Evolutionary conservation across 2,113 vertebrate genomes (phyloP).

Genomic region (Notiomystis cincta): DNA sequence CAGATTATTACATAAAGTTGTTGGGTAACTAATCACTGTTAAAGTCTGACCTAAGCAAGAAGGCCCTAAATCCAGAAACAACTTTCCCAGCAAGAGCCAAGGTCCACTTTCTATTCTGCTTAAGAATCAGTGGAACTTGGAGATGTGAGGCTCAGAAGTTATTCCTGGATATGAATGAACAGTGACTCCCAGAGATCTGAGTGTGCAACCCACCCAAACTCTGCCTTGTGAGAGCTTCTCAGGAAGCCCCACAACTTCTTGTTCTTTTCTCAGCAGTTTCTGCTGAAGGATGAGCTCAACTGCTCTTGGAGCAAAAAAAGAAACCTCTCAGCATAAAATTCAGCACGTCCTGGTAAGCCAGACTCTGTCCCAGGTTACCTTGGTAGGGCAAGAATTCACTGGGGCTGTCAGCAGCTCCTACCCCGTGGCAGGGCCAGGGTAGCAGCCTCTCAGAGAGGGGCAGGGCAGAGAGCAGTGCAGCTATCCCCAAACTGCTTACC

Average conservation of each 20-base stretch:
- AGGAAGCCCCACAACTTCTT: neutral
- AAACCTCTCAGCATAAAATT: neutral
- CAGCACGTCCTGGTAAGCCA: neutral
- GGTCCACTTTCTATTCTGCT: neutral
- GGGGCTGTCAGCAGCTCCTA: neutral
- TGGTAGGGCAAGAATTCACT: neutral
- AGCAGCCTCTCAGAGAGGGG: neutral
- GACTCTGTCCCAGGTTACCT: neutral
- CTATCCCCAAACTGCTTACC: neutral
- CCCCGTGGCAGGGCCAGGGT: neutral
- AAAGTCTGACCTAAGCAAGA: conserved; percentile 3
- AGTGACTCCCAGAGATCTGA: neutral
- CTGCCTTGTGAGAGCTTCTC: rapidly evolving
- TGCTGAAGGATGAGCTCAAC: neutral
- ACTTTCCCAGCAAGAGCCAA: neutral
- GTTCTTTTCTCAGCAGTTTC: neutral
- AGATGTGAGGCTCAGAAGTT: neutral
- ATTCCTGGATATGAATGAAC: neutral
- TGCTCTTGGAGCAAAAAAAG: neutral
- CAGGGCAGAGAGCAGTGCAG: neutral
- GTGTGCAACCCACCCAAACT: neutral
- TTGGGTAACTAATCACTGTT: conserved; percentile 17
- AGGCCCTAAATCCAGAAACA: neutral
- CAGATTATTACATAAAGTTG: neutral
- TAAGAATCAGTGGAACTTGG: neutral